Conservation (phyloP, 2,888 invertebrate species). For the Phytoseiulus persimilis region DNA sequence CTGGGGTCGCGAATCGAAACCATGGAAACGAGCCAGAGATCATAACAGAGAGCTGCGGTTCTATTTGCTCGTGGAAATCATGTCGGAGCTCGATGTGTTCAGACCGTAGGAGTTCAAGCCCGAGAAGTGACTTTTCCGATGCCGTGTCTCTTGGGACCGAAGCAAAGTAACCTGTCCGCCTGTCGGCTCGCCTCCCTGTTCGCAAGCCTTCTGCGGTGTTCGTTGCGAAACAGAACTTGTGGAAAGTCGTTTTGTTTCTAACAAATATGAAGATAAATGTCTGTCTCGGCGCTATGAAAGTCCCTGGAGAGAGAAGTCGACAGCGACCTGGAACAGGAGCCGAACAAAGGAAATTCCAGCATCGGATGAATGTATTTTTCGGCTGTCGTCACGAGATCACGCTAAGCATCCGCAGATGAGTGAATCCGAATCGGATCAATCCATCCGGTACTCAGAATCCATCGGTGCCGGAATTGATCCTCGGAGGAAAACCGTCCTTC, state of each 20-base stretch:
- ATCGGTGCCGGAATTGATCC: no score
- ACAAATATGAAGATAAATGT: slow-evolving; percentile 5
- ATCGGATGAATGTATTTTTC: no score
- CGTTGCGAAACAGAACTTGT: neutral
- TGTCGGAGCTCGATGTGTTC: neutral
- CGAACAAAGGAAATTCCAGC: no score
- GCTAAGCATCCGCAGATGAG: no score
- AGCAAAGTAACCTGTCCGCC: neutral
- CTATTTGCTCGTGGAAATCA: neutral
- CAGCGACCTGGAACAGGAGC: no score
- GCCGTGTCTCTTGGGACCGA: neutral
- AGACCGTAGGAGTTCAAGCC: neutral
- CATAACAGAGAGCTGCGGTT: neutral
- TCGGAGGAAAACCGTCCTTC: no score
- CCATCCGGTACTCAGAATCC: no score
- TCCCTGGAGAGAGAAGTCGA: no score
- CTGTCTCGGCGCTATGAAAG: no score
- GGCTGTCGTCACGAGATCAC: no score
- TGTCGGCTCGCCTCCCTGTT: neutral
- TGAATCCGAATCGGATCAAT: no score
- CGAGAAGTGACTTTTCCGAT: neutral
- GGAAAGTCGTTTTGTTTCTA: neutral
- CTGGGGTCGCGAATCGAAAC: neutral
- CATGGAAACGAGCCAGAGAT: neutral
- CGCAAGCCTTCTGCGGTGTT: neutral